These are phyloP conservation scores for Epinephelus malabaricus DNA, from an alignment of 2,797 vertebrate species.

Conservation along the genomic window DNA sequence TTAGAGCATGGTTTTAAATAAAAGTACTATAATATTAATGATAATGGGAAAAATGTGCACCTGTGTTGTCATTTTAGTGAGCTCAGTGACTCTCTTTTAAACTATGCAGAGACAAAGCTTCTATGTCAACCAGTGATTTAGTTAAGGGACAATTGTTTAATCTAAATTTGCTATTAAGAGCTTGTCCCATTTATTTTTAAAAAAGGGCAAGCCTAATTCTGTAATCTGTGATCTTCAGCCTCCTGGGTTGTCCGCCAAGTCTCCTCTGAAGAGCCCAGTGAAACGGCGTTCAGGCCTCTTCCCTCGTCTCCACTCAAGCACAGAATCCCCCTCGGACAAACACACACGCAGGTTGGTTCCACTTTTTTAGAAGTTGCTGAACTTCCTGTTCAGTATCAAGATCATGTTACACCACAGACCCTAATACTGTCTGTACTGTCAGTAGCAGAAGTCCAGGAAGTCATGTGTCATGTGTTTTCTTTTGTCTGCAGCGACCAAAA, in stretches of 20 bases:
- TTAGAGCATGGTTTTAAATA: too few relatives aligned
- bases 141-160: not conserved
- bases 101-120: not conserved
- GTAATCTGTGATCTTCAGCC: slow-evolving; percentile 83
- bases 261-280: slow-evolving; percentile 94
- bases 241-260: slow-evolving; percentile 89
- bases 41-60: not conserved
- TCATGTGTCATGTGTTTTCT: not conserved
- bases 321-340: slow-evolving; percentile 89
- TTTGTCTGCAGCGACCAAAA: slow-evolving; percentile 88
- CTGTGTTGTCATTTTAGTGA: not conserved
- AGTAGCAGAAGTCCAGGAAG: not conserved
- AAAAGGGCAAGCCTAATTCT: slow-evolving; percentile 11
- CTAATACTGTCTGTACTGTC: not conserved
- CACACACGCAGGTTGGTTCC: slow-evolving; percentile 87
- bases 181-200: not conserved
- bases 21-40: not conserved
- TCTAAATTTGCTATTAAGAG: not conserved
- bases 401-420: not conserved
- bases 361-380: not conserved
- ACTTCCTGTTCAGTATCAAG: not conserved
- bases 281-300: slow-evolving; percentile 97
- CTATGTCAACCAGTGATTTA: not conserved
- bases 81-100: not conserved
- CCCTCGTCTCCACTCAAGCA: slow-evolving; percentile 93